Conservation (phyloP, 2,888 invertebrate genomes). For the Dichetophora obliterata region DNA sequence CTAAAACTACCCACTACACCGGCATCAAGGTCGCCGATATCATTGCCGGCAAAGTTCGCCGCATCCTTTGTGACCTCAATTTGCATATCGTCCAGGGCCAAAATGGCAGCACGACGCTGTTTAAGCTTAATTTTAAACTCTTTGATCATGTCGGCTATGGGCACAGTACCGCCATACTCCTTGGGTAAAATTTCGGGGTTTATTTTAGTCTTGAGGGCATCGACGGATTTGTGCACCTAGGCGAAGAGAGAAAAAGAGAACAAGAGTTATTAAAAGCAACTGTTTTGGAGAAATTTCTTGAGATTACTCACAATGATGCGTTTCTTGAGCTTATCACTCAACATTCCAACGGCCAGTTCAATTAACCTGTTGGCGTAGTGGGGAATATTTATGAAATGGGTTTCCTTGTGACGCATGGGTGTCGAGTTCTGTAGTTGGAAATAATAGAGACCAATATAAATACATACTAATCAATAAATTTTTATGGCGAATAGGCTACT, state of each 20-base stretch:
- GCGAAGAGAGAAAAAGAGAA: constrained; percentile 30
- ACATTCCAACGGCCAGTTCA: constrained; percentile 84
- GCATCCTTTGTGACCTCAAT: constrained; percentile 75
- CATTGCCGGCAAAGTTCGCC: constrained; percentile 72
- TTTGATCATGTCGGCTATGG: constrained; percentile 85
- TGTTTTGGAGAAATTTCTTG: constrained; percentile 17
- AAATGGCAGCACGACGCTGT: constrained; percentile 76
- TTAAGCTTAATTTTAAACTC: constrained; percentile 77
- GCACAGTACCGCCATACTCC: constrained; percentile 89
- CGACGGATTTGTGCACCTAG: constrained; percentile 81
- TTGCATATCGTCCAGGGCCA: constrained; percentile 82
- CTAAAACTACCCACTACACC: constrained; percentile 87
- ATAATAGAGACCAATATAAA: too few relatives aligned
- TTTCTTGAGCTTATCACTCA: constrained; percentile 87
- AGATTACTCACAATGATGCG: constrained; percentile 79
- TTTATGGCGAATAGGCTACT: too few relatives aligned
- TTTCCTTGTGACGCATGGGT: constrained; percentile 91
- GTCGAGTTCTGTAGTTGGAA: constrained; percentile 87
- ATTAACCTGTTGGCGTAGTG: constrained; percentile 84
- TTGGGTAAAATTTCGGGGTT: constrained; percentile 84
- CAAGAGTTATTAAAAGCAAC: not conserved
- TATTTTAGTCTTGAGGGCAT: constrained; percentile 80
- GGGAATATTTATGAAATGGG: constrained; percentile 89
- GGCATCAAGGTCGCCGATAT: constrained; percentile 78
- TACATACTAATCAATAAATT: too few relatives aligned